These are phyloP conservation scores for Bubo bubo DNA, from an alignment of 2,113 vertebrate species.

Conservation along the genomic window DNA sequence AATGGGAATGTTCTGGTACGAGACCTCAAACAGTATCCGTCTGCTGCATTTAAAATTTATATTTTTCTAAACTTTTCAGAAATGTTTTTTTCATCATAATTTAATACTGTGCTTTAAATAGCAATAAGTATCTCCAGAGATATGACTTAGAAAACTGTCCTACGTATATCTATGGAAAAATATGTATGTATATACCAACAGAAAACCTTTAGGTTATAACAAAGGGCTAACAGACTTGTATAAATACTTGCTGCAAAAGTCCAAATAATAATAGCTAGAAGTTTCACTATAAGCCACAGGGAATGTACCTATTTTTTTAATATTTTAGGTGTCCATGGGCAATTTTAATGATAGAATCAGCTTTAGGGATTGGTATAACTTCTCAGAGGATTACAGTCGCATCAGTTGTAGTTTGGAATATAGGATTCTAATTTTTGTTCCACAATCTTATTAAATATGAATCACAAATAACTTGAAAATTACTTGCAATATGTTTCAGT, in stretches of 20 bases:
- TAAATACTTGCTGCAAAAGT: neutral
- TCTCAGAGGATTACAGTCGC: neutral
- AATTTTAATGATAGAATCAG: neutral
- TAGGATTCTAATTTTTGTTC: neutral
- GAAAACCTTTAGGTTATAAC: neutral
- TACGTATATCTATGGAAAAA: neutral
- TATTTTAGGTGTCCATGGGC: neutral
- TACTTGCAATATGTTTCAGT: neutral
- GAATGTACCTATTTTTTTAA: neutral
- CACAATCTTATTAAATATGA: neutral
- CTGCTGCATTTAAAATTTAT: neutral
- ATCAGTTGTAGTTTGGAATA: neutral
- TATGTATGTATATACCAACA: fast-evolving
- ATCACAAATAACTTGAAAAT: neutral
- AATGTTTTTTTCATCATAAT: neutral
- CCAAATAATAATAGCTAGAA: neutral
- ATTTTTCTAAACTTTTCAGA: neutral
- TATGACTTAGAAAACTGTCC: neutral
- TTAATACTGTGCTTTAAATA: neutral
- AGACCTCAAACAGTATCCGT: neutral
- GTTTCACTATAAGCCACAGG: neutral
- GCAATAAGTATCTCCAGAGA: neutral
- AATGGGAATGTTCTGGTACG: neutral
- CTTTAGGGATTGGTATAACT: neutral
- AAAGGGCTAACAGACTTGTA: neutral